Evolutionary conservation across 2,113 vertebrate genomes (phyloP).

Genomic region (Otocyon megalotis): DNA sequence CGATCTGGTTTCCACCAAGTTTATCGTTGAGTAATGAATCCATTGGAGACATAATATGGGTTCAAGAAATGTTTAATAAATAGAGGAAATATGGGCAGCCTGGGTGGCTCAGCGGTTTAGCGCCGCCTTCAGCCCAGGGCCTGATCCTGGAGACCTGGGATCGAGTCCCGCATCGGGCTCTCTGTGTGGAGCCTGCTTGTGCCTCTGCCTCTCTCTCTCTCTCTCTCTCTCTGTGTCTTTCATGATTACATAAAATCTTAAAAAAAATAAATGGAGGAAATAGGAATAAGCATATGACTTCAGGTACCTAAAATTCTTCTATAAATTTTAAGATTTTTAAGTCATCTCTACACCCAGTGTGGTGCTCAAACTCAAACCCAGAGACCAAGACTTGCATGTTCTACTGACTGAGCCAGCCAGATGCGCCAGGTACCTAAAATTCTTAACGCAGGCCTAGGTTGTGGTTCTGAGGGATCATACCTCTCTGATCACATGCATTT

Average conservation of each 20-base stretch:
- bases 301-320: not conserved
- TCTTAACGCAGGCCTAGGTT: not conserved
- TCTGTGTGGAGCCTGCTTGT: too few species aligned
- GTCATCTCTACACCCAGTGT: not conserved
- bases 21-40: not conserved
- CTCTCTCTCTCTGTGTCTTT: too few species aligned
- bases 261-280: not conserved
- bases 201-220: too few species aligned
- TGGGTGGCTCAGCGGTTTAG: too few species aligned
- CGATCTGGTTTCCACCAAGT: not conserved
- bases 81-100: not conserved
- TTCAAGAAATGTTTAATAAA: not conserved
- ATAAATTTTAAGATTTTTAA: not conserved
- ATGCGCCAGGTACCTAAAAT: not conserved
- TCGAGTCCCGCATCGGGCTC: too few species aligned
- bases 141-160: too few species aligned
- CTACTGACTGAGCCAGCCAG: not conserved
- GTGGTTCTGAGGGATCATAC: not conserved
- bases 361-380: not conserved
- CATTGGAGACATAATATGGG: not conserved
- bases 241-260: too few species aligned
- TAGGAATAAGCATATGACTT: constrained; percentile 14
- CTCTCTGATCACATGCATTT: not conserved
- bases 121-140: too few species aligned
- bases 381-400: not conserved